These are phyloP conservation scores for Tolypeutes matacus DNA, from an alignment of 2,797 vertebrate genomes.

Conservation along the genomic window DNA sequence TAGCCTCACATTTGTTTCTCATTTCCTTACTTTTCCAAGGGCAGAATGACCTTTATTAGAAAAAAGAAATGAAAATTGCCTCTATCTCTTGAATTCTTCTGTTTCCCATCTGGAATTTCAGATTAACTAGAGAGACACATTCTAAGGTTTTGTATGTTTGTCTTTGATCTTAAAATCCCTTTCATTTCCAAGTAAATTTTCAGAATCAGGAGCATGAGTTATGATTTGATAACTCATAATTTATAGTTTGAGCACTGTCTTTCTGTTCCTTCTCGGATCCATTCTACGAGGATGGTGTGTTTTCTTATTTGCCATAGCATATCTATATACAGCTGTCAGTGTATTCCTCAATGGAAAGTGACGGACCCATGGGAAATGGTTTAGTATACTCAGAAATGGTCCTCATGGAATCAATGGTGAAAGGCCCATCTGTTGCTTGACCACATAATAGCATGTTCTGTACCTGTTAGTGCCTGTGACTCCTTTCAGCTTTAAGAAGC, in stretches of 20 bases:
- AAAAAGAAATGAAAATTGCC: slow-evolving; percentile 11
- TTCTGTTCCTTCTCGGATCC: neutral
- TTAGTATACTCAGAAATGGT: neutral
- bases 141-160: neutral
- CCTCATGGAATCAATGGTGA: neutral
- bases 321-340: neutral
- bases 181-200: slow-evolving; percentile 55
- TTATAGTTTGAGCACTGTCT: slow-evolving; percentile 5
- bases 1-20: neutral
- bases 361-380: neutral
- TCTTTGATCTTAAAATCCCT: neutral
- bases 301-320: neutral
- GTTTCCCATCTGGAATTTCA: slow-evolving; percentile 15
- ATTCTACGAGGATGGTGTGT: neutral
- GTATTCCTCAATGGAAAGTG: neutral
- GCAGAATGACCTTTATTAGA: neutral
- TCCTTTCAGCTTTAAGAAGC: neutral
- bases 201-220: neutral
- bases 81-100: neutral
- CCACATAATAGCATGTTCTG: neutral
- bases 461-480: neutral
- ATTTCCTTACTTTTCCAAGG: slow-evolving; percentile 55
- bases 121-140: neutral
- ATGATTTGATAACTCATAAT: slow-evolving; percentile 6
- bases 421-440: neutral